Evolutionary conservation across 2,113 vertebrate genomes (phyloP).

Genomic region (Cacatua alba): DNA sequence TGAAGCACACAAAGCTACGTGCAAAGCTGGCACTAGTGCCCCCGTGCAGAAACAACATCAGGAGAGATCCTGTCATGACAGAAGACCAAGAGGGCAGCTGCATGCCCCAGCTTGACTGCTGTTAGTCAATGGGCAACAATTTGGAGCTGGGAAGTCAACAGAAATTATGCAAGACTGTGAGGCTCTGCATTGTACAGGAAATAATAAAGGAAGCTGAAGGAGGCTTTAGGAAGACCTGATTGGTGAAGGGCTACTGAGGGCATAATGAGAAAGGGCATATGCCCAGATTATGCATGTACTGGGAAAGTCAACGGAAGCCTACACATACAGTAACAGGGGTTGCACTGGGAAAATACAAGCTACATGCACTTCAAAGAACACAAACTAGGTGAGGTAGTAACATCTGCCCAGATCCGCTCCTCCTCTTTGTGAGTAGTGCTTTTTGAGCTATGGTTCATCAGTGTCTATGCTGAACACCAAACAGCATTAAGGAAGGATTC

Average conservation of each 20-base stretch:
- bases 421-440: not conserved
- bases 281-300: not conserved
- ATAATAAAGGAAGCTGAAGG: not conserved
- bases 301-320: not conserved
- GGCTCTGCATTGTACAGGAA: not conserved
- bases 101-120: not conserved
- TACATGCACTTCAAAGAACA: not conserved
- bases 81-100: not conserved
- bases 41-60: not conserved
- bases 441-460: not conserved
- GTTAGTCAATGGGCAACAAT: constrained; percentile 24
- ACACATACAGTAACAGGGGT: not conserved
- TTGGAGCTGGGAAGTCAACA: not conserved
- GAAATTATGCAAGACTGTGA: constrained; percentile 11
- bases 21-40: not conserved
- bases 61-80: not conserved
- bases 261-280: not conserved
- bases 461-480: not conserved
- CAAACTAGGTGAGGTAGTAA: not conserved
- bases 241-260: not conserved
- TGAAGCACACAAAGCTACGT: not conserved
- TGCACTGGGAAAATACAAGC: not conserved
- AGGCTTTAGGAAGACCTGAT: not conserved
- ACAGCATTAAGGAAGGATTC: not conserved
- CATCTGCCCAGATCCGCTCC: not conserved